A percentile compares a stretch with the other conserved stretches of the same genome.
Conservation (phyloP, 23 tunicate genomes). For the Halocynthia aurantium region DNA sequence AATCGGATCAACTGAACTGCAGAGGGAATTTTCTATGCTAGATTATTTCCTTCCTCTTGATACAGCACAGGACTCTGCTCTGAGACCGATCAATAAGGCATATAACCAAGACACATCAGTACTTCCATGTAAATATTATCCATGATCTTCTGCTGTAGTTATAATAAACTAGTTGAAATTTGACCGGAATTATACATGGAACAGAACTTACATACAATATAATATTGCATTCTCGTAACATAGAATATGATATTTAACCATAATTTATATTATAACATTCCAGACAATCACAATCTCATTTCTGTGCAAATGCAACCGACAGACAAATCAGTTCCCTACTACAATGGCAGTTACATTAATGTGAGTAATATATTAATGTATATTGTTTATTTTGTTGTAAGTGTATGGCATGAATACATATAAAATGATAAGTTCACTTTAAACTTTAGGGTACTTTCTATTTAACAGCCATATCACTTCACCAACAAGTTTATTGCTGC, state of each 20-base stretch:
- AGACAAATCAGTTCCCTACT: slow-evolving; percentile 23
- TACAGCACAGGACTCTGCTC: slow-evolving; percentile 16
- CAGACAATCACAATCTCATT: slow-evolving; percentile 27
- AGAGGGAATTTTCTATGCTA: slow-evolving; percentile 7
- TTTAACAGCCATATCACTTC: slow-evolving; percentile 5
- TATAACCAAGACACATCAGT: background rate
- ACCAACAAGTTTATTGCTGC: slow-evolving; percentile 20
- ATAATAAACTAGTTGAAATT: background rate
- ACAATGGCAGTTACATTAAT: slow-evolving; percentile 7
- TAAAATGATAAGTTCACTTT: background rate
- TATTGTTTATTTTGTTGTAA: background rate
- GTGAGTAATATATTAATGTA: slow-evolving; percentile 14
- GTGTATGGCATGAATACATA: too few relatives aligned
- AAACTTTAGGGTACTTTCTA: background rate
- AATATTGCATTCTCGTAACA: slow-evolving; percentile 9
- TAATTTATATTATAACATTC: background rate
- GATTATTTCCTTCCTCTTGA: slow-evolving; percentile 11
- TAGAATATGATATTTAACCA: background rate
- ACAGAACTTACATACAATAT: background rate
- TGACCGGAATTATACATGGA: background rate
- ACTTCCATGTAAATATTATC: slow-evolving; percentile 18
- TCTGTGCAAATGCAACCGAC: slow-evolving; percentile 20
- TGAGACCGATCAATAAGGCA: background rate
- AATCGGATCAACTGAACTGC: background rate
- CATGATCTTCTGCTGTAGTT: background rate